Evolutionary conservation across 2,888 invertebrate species (phyloP).

Genomic region (Nomada ferruginata): DNA sequence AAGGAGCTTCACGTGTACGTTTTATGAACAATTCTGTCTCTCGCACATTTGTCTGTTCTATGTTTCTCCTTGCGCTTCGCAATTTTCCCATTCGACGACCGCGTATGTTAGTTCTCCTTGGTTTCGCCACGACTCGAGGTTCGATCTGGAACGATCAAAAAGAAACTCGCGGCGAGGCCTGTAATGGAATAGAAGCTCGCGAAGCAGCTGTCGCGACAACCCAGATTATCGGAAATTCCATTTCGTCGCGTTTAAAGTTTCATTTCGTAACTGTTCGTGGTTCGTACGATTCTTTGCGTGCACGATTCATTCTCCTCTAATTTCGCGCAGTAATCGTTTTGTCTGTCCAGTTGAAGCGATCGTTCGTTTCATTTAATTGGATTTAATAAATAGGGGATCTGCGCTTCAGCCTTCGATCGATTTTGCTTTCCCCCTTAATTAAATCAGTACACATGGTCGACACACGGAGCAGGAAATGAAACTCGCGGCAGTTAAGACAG

Average conservation of each 20-base stretch:
- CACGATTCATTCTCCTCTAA: conserved; percentile 11
- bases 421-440: not conserved
- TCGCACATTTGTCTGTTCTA: conserved; percentile 54
- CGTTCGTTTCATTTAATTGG: no score
- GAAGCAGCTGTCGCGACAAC: conserved; percentile 51
- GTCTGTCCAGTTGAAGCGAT: no score
- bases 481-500: no score
- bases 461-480: no score
- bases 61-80: conserved; percentile 25
- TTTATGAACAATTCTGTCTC: conserved; percentile 20
- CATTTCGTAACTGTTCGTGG: conserved; percentile 30
- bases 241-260: conserved; percentile 65
- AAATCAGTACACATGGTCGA: no score
- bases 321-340: not conserved
- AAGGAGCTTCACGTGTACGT: not conserved
- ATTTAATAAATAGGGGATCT: no score
- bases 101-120: conserved; percentile 48
- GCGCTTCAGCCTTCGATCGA: not conserved
- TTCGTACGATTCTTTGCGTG: conserved; percentile 9
- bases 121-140: no score
- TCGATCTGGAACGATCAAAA: not conserved
- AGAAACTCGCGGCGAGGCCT: conserved; percentile 42
- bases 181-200: conserved; percentile 54
- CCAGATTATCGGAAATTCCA: conserved; percentile 68
- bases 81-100: conserved; percentile 31